Base-by-base conservation (phyloP, 2,888 invertebrate species). In the Adelognathus sp. region DNA sequence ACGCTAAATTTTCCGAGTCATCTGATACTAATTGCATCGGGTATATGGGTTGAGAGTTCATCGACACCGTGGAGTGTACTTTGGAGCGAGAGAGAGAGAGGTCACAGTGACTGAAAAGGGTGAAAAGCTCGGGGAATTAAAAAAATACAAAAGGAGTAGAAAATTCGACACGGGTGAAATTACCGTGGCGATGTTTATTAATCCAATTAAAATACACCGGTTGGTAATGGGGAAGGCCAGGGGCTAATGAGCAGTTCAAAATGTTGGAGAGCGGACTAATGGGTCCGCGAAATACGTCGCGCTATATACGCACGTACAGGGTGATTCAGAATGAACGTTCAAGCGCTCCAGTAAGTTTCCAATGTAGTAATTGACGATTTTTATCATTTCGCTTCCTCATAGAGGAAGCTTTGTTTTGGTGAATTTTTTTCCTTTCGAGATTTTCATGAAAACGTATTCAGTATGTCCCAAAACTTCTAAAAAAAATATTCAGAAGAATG, bases 221-320 rank as follows among this genome's bases (percentile, higher is more conserved):
- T 27, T 60, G 27, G 60, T 61, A 74, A 78, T 78, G 39, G 70
- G 56, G 60, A 21, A 58, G 70, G 66, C 66, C 56, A 74, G 78
- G 63, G 70, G 66, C 66, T 63, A 74, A 80, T 67, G 77, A 70
- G 70, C 44, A 74, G 46, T 78, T 78, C 66, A 16, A 78, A 74
- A 74, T 73, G 41, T 73, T 61, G 39, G 24, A 44, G 64, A 54
- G 11, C 61, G 70, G 56, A 67, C 33, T 64, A 67, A 76, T 31
- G 41, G 67, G 61, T 18, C 36, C 16, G 39, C 52, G 31, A 56
- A 52, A 70, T 56, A 74, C 50, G 39, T 6, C 24, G 50, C 39
- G 21, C 11, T 36, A 9, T 7, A 39, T 36, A 14, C 16, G 39
- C 16, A 52, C 27, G 24, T 3, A 36, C 41, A 31, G 33, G 33